phyloP scores from a whole-genome alignment of 2,888 invertebrate genomes.

The Drosophila quinaria region DNA sequence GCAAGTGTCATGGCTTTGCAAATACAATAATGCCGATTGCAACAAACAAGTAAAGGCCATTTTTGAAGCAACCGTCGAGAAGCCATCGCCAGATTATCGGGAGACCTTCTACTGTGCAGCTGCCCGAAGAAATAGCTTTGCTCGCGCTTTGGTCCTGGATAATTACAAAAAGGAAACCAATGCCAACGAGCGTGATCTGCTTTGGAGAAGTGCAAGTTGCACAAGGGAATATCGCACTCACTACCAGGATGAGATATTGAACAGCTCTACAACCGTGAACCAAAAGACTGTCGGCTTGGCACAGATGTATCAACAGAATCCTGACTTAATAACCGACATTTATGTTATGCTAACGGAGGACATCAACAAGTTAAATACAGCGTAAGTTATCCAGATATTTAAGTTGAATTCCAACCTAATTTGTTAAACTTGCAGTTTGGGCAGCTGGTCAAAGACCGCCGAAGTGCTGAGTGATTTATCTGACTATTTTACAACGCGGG shows the following conservation, averaged over 20 bases:
- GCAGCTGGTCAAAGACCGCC: constrained; percentile 70
- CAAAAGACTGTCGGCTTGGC: constrained; percentile 70
- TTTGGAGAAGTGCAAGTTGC: constrained; percentile 90
- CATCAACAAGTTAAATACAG: constrained; percentile 50
- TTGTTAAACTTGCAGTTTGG: constrained; percentile 57
- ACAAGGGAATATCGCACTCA: constrained; percentile 86
- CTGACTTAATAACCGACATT: constrained; percentile 75
- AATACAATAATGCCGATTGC: constrained; percentile 88
- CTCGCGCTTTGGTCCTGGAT: constrained; percentile 76
- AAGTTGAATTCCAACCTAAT: neutral
- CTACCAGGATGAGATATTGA: constrained; percentile 87
- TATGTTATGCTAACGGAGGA: constrained; percentile 63
- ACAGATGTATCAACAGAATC: constrained; percentile 87
- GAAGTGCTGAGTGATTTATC: constrained; percentile 63
- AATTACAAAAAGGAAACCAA: constrained; percentile 87
- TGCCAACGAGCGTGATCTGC: constrained; percentile 89
- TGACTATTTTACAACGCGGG: constrained; percentile 68
- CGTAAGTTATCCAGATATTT: constrained; percentile 60
- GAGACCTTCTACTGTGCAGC: constrained; percentile 74
- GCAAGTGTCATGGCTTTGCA: constrained; percentile 89
- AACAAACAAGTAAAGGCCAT: constrained; percentile 83
- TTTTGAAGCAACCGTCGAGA: constrained; percentile 2
- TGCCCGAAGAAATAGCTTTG: constrained; percentile 43
- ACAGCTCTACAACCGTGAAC: constrained; percentile 42
- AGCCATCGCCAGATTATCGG: constrained; percentile 70